Evolutionary conservation across 2,113 vertebrate species (phyloP).

Genomic region (Tachysurus vachellii): DNA sequence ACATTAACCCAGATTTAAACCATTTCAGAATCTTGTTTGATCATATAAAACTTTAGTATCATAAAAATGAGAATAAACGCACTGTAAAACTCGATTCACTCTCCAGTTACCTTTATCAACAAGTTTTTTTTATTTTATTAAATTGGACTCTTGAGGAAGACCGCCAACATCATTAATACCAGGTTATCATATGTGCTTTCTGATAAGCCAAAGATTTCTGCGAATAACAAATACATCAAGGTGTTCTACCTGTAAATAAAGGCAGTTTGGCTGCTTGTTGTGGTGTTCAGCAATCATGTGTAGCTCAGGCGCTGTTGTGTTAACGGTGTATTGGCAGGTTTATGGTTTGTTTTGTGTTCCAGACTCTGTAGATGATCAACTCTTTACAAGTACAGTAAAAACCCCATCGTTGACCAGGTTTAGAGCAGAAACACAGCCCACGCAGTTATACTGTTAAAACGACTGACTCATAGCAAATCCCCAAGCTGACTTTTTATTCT

Average conservation of each 20-base stretch:
- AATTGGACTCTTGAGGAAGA: not conserved
- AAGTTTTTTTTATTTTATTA: not conserved
- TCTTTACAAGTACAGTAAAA: not conserved
- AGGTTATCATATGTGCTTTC: not conserved
- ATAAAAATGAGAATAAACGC: not conserved
- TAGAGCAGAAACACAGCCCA: not conserved
- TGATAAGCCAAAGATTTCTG: not conserved
- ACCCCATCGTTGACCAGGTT: not conserved
- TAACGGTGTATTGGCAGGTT: no score
- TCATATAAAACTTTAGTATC: not conserved
- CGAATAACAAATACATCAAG: no score
- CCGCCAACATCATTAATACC: not conserved
- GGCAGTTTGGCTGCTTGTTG: not conserved
- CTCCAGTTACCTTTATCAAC: not conserved
- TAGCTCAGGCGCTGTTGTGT: no score
- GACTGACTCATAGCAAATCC: slow-evolving; percentile 4
- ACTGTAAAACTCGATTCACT: not conserved
- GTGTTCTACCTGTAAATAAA: not conserved
- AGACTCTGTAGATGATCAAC: not conserved
- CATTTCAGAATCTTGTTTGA: not conserved
- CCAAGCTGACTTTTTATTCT: not conserved
- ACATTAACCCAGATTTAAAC: not conserved
- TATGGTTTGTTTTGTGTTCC: not conserved
- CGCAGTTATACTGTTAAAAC: not conserved
- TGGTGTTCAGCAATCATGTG: not conserved